phyloP scores from a whole-genome alignment of 2,797 vertebrate genomes.

The Periparus ater region DNA sequence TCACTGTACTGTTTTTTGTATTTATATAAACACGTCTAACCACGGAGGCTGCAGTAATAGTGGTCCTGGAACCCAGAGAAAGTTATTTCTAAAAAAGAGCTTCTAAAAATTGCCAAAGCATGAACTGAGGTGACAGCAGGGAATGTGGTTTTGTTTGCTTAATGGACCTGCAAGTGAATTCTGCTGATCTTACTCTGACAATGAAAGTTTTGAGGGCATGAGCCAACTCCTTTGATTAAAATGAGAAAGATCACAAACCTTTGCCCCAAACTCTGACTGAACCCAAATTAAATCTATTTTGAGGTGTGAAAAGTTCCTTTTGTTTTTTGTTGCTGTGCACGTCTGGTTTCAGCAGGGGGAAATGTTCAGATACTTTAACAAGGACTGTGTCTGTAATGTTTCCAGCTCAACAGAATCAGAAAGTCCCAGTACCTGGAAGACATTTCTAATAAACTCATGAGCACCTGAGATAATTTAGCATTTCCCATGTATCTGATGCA shows the following conservation, averaged over 20 bases:
- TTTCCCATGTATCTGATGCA: background rate
- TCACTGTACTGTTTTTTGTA: background rate
- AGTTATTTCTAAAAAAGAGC: slow-evolving; percentile 26
- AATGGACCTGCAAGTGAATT: slow-evolving; percentile 54
- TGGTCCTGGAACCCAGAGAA: background rate
- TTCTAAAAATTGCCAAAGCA: slow-evolving; percentile 54
- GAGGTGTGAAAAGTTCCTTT: slow-evolving; percentile 34
- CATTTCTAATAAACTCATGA: background rate
- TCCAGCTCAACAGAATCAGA: background rate
- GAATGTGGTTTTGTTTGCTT: slow-evolving; percentile 53
- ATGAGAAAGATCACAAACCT: slow-evolving; percentile 42
- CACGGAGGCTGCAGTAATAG: background rate
- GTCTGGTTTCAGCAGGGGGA: background rate
- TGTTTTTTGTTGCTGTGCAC: background rate
- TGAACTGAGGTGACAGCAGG: slow-evolving; percentile 40
- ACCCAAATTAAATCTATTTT: slow-evolving; percentile 36
- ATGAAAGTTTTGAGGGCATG: slow-evolving; percentile 27
- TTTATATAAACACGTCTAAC: background rate
- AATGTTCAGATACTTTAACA: background rate
- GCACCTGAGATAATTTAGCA: background rate
- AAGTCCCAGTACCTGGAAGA: background rate
- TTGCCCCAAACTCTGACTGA: slow-evolving; percentile 53
- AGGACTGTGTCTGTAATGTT: background rate
- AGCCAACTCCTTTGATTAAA: slow-evolving; percentile 56
- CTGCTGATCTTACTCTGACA: slow-evolving; percentile 50